Conservation (phyloP, 2,888 invertebrate genomes). For the Drosophila barbarae region DNA sequence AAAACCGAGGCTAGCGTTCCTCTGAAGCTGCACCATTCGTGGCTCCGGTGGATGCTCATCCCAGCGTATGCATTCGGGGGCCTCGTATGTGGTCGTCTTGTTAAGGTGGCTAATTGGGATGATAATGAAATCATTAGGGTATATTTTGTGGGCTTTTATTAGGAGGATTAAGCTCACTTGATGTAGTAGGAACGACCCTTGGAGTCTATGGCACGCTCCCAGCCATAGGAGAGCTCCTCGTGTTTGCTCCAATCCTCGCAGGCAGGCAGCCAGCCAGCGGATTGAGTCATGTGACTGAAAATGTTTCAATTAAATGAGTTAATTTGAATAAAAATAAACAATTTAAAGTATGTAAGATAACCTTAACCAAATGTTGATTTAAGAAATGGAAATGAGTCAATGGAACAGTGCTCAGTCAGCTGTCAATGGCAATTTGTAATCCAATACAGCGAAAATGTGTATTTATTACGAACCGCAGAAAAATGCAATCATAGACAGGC, state of each 20-base stretch:
- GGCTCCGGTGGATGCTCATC: conserved; percentile 89
- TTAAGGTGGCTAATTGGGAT: conserved; percentile 84
- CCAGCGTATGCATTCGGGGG: conserved; percentile 84
- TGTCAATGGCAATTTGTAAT: conserved; percentile 23
- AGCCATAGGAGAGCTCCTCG: conserved; percentile 90
- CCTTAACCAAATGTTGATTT: conserved; percentile 1
- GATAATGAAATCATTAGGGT: not conserved
- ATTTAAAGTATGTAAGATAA: not conserved
- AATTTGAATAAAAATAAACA: not conserved
- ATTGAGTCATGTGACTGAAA: conserved; percentile 90
- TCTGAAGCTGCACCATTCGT: conserved; percentile 86
- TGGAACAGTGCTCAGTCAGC: conserved; percentile 13
- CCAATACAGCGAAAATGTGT: conserved; percentile 6
- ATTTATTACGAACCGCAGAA: conserved; percentile 13
- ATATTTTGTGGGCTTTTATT: not conserved
- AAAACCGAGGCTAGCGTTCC: conserved; percentile 91
- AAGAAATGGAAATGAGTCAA: conserved; percentile 1
- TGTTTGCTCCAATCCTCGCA: conserved; percentile 88
- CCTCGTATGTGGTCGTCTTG: conserved; percentile 95
- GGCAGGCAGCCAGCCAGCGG: conserved; percentile 93
- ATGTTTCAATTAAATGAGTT: not conserved
- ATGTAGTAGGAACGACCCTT: conserved; percentile 89
- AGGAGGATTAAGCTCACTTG: conserved; percentile 82
- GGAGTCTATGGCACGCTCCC: conserved; percentile 93
- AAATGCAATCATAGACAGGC: conserved; percentile 3